Evolutionary conservation across 2,113 vertebrate genomes (phyloP).

Genomic region (Danionella cerebrum): DNA sequence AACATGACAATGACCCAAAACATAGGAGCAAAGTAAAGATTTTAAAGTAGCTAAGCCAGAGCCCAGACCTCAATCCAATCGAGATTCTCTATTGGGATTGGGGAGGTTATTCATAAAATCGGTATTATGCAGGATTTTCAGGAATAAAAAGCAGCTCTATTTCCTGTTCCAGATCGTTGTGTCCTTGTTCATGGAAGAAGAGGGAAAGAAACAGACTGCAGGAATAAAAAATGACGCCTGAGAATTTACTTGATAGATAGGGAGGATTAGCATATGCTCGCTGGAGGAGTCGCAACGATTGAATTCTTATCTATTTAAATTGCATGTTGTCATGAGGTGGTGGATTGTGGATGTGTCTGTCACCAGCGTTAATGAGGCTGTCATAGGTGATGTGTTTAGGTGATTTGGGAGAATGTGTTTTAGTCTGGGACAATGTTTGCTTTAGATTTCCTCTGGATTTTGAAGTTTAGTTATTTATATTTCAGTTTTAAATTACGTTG

Average conservation of each 20-base stretch:
- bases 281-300: neutral
- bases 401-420: neutral
- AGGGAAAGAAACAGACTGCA: neutral
- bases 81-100: no score
- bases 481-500: no score
- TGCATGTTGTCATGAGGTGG: neutral
- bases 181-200: neutral
- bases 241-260: neutral
- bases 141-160: neutral
- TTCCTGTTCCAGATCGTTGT: neutral
- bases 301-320: neutral
- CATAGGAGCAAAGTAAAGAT: no score
- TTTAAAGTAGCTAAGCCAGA: no score
- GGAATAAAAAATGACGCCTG: neutral
- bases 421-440: neutral
- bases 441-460: neutral
- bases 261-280: neutral
- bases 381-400: neutral
- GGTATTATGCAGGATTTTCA: no score
- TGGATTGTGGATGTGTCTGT: neutral
- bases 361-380: neutral
- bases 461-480: no score
- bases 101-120: no score
- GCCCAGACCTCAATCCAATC: no score
- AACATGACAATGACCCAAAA: no score